Conservation (phyloP, 2,797 vertebrate species). For the Amphiprion clarkii region DNA sequence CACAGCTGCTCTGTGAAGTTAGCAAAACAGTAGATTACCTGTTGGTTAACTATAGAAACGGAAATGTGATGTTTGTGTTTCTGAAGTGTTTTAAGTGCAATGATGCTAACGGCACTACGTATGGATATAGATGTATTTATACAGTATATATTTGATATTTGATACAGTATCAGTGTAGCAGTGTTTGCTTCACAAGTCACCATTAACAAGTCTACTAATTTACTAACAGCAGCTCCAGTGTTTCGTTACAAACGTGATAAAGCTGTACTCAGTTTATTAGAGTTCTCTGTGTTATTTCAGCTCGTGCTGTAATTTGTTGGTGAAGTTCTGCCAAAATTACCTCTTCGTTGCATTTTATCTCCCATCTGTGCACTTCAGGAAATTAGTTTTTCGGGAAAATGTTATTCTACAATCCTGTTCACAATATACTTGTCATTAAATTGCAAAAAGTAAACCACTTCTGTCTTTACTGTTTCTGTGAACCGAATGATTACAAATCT, state of each 20-base stretch:
- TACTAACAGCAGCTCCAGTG: conserved; percentile 15
- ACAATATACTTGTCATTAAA: conserved; percentile 39
- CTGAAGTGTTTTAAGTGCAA: not conserved
- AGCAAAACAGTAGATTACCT: conserved; percentile 22
- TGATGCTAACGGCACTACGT: conserved; percentile 19
- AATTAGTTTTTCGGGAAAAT: conserved; percentile 36
- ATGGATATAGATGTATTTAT: conserved; percentile 39
- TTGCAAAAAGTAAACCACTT: not conserved
- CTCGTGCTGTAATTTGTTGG: conserved; percentile 20
- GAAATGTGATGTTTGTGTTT: conserved; percentile 25
- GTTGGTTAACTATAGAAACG: conserved; percentile 9
- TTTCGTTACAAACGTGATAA: conserved; percentile 30
- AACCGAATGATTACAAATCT: not conserved
- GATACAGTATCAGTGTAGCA: conserved; percentile 41
- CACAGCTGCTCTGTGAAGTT: conserved; percentile 23
- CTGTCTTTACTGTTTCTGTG: conserved; percentile 11
- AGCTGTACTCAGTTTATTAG: not conserved
- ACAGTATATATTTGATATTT: conserved; percentile 62
- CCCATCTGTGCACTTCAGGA: conserved; percentile 27
- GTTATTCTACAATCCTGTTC: conserved; percentile 22
- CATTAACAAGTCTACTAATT: conserved; percentile 22
- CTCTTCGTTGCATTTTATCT: conserved; percentile 11
- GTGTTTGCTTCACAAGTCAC: conserved; percentile 32
- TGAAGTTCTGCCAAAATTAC: conserved; percentile 22
- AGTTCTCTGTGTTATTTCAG: conserved; percentile 26